Evolutionary conservation across 2,797 vertebrate genomes (phyloP), one percentile per base, ranked within the genome.

Genomic region (Molothrus ater): DNA sequence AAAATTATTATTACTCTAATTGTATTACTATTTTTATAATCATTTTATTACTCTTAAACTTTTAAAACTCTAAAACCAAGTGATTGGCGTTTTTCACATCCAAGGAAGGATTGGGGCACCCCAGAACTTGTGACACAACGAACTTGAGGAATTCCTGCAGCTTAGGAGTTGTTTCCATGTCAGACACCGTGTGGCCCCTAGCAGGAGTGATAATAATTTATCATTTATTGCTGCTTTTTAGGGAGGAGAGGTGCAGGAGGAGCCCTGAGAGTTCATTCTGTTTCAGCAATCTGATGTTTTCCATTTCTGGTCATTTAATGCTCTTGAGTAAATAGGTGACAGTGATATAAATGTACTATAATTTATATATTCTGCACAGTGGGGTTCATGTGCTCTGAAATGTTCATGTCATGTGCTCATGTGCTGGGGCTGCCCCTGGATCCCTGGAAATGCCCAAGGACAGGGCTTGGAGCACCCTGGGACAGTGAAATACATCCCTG

Each of bases 111-210:
- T 11, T 51, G 28, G 11, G 11, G 28, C 50, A 18, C 4, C 17
- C 28, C 50, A 51, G 12, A 26, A 16, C 2, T 14, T 20, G 11
- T 22, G 48, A 10, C 40, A 25, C 6, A 0, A 15, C 7, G 5
- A 43, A 2, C 21, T 31, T 48, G 0, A 9, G 71, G 32, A 28
- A 45, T 47, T 31, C 65, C 61, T 40, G 13, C 10, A 5, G 11
- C 6, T 53, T 19, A 10, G n/a, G 43, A 4, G 0, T 8, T 7
- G 7, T 48, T 57, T 19, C 5, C 5, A 0, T 28, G 29, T 5
- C 26, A 61, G 9, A 3, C 9, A 2, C 17, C 10, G 2, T 16
- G 28, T 6, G 3, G 17, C 28, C 84, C 17, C 2, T 29, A 26
- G 4, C 36, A 17, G 21, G 28, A 51, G 6, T 7, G 38, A 34